A percentile compares a stretch with the other conserved stretches of the same genome.
phyloP scores from a whole-genome alignment of 2,797 vertebrate genomes.

The Eulemur mongoz region DNA sequence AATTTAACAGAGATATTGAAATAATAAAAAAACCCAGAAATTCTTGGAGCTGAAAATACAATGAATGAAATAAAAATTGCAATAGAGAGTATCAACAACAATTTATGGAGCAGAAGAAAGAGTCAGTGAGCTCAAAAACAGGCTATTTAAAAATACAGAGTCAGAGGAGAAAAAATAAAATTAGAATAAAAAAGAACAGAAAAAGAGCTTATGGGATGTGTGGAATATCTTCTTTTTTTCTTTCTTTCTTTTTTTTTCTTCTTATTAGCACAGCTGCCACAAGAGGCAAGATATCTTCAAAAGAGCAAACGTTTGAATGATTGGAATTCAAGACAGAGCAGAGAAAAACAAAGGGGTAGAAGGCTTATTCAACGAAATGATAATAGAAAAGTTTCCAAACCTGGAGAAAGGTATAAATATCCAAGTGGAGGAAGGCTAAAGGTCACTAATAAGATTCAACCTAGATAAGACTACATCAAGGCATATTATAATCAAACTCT shows the following conservation, averaged over 20 bases:
- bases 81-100: neutral
- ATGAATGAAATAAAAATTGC: neutral
- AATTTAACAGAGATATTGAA: neutral
- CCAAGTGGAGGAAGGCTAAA: neutral
- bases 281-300: neutral
- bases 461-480: neutral
- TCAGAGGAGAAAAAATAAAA: neutral
- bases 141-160: neutral
- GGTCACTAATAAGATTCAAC: neutral
- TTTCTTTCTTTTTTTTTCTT: too few species aligned
- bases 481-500: neutral
- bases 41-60: neutral
- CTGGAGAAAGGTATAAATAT: neutral
- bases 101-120: neutral
- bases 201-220: neutral
- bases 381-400: neutral
- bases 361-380: neutral
- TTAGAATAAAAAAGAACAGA: neutral
- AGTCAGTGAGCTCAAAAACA: neutral
- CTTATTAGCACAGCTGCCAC: too few species aligned
- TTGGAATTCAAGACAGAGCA: neutral
- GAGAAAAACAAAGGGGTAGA: neutral
- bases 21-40: neutral
- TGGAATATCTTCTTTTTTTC: neutral
- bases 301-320: too few species aligned